These are phyloP conservation scores for Priocnemis perturbator DNA, from an alignment of 2,888 invertebrate genomes.

Conservation along the genomic window DNA sequence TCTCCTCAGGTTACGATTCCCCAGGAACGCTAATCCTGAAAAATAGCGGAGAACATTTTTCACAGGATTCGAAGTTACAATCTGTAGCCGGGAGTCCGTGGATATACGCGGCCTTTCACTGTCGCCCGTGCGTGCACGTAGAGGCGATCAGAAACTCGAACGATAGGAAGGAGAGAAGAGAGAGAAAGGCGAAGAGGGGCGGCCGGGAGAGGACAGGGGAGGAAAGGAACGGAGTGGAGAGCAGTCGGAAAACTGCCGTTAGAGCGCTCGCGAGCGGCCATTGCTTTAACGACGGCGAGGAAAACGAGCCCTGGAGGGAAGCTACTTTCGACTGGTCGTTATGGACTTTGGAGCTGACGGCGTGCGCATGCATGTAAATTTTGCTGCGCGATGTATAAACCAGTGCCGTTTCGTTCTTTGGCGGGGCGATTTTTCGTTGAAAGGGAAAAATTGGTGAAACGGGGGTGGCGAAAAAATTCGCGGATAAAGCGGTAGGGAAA, in stretches of 20 bases:
- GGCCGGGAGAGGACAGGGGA: slow-evolving; percentile 2
- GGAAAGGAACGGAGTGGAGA: slow-evolving; percentile 6
- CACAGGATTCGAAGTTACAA: slow-evolving; percentile 65
- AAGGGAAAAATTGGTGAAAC: no score
- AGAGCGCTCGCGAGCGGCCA: slow-evolving; percentile 16
- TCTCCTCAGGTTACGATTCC: not conserved
- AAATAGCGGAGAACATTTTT: slow-evolving; percentile 66
- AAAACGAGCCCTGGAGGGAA: slow-evolving; percentile 25
- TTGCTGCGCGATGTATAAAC: not conserved
- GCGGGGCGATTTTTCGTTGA: no score
- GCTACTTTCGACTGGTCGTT: slow-evolving; percentile 23
- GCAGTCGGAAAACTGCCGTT: slow-evolving; percentile 23
- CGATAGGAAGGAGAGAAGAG: no score
- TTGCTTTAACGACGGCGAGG: slow-evolving; percentile 30
- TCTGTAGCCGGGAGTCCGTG: slow-evolving; percentile 50
- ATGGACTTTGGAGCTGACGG: not conserved
- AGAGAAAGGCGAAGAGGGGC: not conserved
- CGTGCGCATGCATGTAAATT: slow-evolving; percentile 3
- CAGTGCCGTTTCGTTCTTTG: no score
- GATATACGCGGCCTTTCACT: slow-evolving; percentile 36
- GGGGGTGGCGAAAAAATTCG: no score
- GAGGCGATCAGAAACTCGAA: not conserved
- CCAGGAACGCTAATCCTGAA: slow-evolving; percentile 65
- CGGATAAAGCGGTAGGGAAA: no score
- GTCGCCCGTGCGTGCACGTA: slow-evolving; percentile 5